Percentiles rank a stretch among this genome's conserved stretches.
phyloP scores from a whole-genome alignment of 2,113 vertebrate genomes.

The Hucho hucho region DNA sequence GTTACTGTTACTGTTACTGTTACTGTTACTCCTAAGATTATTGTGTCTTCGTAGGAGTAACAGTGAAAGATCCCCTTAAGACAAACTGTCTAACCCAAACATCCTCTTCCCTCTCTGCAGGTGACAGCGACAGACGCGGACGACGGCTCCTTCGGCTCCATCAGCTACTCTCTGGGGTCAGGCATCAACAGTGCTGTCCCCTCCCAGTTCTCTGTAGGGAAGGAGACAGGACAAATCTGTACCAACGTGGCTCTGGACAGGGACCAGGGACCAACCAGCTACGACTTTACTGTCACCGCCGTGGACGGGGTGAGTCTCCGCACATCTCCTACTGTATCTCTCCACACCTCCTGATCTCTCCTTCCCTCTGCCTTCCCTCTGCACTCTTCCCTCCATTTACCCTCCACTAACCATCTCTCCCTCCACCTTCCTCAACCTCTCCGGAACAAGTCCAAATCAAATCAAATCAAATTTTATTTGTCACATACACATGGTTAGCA shows the following conservation, averaged over 20 bases:
- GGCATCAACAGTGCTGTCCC: constrained; percentile 75
- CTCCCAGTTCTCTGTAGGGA: constrained; percentile 83
- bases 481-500: too few species aligned
- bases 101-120: constrained; percentile 62
- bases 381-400: too few species aligned
- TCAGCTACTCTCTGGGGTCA: constrained; percentile 88
- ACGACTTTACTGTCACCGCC: constrained; percentile 90
- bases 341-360: neutral
- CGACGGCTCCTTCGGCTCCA: constrained; percentile 82
- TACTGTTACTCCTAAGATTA: too few species aligned
- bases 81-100: too few species aligned
- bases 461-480: too few species aligned
- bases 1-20: too few species aligned
- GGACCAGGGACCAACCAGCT: constrained; percentile 83
- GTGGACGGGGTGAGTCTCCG: constrained; percentile 87
- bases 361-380: neutral
- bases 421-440: too few species aligned
- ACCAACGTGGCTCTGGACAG: constrained; percentile 82
- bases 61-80: too few species aligned
- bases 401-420: neutral
- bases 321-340: constrained; percentile 2
- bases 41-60: too few species aligned
- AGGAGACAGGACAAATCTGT: constrained; percentile 87
- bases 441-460: too few species aligned
- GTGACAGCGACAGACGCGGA: constrained; percentile 92